These are phyloP conservation scores for Protobothrops flavoviridis DNA, from an alignment of 2,113 vertebrate species.

Conservation along the genomic window DNA sequence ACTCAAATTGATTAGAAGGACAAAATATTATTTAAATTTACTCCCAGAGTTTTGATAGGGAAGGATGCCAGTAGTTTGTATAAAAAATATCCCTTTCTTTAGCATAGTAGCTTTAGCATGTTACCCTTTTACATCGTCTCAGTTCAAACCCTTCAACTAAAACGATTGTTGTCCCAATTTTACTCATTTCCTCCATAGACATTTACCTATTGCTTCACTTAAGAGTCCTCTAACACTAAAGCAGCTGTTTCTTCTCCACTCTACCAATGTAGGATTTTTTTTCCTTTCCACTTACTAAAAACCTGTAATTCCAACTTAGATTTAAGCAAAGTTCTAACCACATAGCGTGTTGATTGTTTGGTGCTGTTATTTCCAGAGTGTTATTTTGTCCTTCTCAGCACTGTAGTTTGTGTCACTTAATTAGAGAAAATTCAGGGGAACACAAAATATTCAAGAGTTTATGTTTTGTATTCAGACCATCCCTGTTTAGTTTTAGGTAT, in stretches of 20 bases:
- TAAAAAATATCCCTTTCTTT: background rate
- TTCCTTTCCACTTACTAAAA: background rate
- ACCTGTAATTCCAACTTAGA: background rate
- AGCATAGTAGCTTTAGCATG: background rate
- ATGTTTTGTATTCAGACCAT: background rate
- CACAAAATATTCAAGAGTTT: background rate
- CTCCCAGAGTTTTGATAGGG: background rate
- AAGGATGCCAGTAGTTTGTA: background rate
- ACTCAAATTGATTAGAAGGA: background rate
- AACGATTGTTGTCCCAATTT: background rate
- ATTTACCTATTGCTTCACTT: background rate
- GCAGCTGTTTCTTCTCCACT: background rate
- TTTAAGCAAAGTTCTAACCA: background rate
- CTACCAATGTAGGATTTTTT: background rate
- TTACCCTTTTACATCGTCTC: background rate
- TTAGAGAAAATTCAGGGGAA: background rate
- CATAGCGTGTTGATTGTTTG: background rate
- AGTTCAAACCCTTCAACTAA: background rate
- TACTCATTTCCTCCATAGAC: too few species aligned
- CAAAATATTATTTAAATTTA: background rate
- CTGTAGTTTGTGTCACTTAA: background rate
- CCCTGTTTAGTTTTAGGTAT: background rate
- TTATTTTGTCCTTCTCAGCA: background rate
- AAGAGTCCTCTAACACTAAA: background rate
- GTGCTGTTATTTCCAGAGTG: background rate